Base-by-base conservation (phyloP, 2,888 invertebrate genomes). In the Apantesis nais region DNA sequence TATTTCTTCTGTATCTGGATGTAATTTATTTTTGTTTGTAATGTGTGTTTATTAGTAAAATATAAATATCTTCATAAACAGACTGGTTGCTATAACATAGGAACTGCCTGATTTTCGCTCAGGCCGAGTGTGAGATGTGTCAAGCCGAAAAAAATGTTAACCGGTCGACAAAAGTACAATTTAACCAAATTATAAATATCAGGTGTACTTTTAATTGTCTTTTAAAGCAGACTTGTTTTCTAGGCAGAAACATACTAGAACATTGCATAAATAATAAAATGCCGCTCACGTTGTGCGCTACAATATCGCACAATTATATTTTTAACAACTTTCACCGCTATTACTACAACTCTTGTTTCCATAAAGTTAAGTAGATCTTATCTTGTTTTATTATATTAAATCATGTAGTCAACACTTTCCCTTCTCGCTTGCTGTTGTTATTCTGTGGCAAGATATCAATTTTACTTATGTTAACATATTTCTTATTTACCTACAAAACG, bases 401-500 rank as follows among this genome's bases (percentile, higher is more conserved):
- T 25, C 5, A 58, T 29, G 16, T 29, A 31, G 29, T 41, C 29
- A 67, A 65, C 34, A 67, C 70, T 66, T 66, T 67, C 58, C 58
- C 48, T 67, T 12, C 37, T 34, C n/a, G 22, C 48, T 41, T 11
- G 31, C 62, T 37, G 60, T 71, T 71, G 62, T 60, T 66, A 34
- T 44, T 44, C 37, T 16, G 55, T 3, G 41, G 34, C 55, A 31
- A 29, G 9, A 22, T 25, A 55, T 25, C 22, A 9, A 63, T 66
- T 66, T 64, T 67, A 67, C 39, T 31, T 34, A 48, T 58, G n/a
- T 62, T 60, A 66, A 25, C 65, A 71, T 58, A 67, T 64, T 67
- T 67, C 60, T 67, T 71, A 60, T 69, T 67, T 64, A 60, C 29
- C 39, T 41, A 61, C 37, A 67, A 48, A 34, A 64, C 71, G 64